Conservation (phyloP, 2,797 vertebrate genomes). For the Spondyliosoma cantharus region DNA sequence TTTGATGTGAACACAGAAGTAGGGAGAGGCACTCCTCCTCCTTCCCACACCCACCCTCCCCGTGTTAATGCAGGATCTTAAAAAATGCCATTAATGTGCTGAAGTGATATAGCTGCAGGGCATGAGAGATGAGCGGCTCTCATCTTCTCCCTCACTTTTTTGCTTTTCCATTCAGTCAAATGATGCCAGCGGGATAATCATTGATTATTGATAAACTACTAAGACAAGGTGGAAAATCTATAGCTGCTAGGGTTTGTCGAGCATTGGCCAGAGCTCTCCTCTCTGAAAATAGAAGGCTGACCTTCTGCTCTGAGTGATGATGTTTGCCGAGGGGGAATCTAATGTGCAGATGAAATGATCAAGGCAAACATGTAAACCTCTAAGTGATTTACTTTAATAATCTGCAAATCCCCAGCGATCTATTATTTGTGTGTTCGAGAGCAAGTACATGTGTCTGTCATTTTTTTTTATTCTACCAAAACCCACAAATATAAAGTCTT, state of each 20-base stretch:
- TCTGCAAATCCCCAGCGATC: neutral
- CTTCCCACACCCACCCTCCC: slow-evolving; percentile 7
- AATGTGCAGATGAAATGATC: slow-evolving; percentile 57
- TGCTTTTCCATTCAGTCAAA: slow-evolving; percentile 55
- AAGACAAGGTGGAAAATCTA: slow-evolving; percentile 69
- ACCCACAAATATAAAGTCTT: slow-evolving; percentile 15
- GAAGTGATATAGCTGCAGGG: slow-evolving; percentile 67
- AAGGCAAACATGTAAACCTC: slow-evolving; percentile 16
- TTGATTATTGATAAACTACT: slow-evolving; percentile 80
- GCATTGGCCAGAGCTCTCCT: slow-evolving; percentile 23
- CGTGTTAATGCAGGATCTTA: slow-evolving; percentile 39
- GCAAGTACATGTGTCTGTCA: neutral
- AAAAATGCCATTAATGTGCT: slow-evolving; percentile 62
- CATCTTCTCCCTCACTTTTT: slow-evolving; percentile 54
- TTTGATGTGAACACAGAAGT: slow-evolving; percentile 65
- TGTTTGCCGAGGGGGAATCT: slow-evolving; percentile 50
- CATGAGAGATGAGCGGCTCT: slow-evolving; percentile 65
- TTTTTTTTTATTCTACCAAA: slow-evolving; percentile 17
- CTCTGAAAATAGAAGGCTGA: slow-evolving; percentile 53
- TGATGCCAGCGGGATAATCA: slow-evolving; percentile 60
- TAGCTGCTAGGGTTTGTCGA: slow-evolving; percentile 42
- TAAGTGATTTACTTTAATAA: slow-evolving; percentile 18
- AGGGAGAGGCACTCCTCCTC: slow-evolving; percentile 23
- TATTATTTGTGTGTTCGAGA: neutral
- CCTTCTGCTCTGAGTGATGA: slow-evolving; percentile 51